Conservation (phyloP, 2,888 invertebrate species). For the Caenorhabditis sp. region DNA sequence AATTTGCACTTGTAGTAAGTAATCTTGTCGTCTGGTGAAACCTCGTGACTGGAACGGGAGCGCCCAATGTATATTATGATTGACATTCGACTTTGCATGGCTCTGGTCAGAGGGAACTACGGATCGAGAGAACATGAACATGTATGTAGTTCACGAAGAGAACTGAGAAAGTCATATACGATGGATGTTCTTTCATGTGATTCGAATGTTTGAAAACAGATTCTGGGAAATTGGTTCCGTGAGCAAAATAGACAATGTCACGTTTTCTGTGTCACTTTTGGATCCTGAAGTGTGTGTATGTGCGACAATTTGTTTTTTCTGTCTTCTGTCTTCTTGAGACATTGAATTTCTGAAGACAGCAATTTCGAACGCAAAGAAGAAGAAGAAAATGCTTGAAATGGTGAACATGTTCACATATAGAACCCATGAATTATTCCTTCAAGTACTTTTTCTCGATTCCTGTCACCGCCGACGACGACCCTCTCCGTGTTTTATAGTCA, state of each 20-base stretch:
- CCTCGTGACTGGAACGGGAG: slow-evolving; percentile 1
- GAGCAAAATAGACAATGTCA: too few species aligned
- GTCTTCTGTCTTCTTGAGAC: neutral
- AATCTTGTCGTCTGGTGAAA: neutral
- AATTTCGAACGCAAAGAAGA: neutral
- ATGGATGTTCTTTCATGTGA: neutral
- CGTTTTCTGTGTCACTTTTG: neutral
- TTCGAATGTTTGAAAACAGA: neutral
- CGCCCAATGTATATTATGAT: neutral
- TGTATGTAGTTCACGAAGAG: slow-evolving; percentile 30
- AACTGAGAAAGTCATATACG: neutral
- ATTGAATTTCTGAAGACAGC: neutral
- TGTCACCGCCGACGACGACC: neutral
- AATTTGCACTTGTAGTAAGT: slow-evolving; percentile 15
- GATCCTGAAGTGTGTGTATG: too few species aligned
- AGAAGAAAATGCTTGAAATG: neutral
- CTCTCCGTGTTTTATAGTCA: slow-evolving; percentile 15
- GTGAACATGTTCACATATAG: neutral
- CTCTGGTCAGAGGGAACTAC: slow-evolving; percentile 7
- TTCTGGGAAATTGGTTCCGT: too few species aligned
- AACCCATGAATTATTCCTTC: slow-evolving; percentile 16
- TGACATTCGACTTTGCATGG: neutral
- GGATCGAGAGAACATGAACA: neutral
- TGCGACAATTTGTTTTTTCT: neutral
- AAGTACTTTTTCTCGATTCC: neutral